Evolutionary conservation across 2,113 vertebrate species (phyloP).

Genomic region (Bubo scandiacus): DNA sequence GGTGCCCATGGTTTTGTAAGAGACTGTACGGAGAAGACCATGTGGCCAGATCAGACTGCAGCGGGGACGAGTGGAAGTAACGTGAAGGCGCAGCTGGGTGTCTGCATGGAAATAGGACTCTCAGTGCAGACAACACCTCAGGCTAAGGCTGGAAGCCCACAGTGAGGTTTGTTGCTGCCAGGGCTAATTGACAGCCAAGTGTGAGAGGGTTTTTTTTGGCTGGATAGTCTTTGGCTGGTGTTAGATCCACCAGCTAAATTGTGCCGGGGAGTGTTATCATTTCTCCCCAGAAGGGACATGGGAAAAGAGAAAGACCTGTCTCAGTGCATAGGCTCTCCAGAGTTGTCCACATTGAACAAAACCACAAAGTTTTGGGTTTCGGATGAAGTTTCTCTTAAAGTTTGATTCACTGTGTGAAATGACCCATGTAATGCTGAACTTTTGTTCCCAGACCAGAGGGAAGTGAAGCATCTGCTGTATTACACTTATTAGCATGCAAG

Average conservation of each 20-base stretch:
- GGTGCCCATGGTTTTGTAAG: neutral
- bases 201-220: neutral
- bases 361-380: neutral
- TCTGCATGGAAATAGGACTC: neutral
- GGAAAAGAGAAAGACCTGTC: neutral
- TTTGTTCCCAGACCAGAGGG: neutral
- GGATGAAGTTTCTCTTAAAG: neutral
- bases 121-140: neutral
- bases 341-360: neutral
- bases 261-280: neutral
- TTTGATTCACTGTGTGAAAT: neutral
- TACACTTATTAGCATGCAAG: neutral
- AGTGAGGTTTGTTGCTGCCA: neutral
- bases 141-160: neutral
- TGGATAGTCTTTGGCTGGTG: no score
- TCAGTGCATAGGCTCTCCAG: neutral
- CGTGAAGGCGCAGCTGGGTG: neutral
- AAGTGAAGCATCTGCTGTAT: neutral
- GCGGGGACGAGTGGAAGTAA: neutral
- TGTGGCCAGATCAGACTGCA: neutral
- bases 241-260: neutral
- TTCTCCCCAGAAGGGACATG: neutral
- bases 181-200: neutral
- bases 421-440: neutral
- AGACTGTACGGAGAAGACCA: neutral